Conservation (phyloP, 2,113 vertebrate genomes). For the Nothoprocta perdicaria region DNA sequence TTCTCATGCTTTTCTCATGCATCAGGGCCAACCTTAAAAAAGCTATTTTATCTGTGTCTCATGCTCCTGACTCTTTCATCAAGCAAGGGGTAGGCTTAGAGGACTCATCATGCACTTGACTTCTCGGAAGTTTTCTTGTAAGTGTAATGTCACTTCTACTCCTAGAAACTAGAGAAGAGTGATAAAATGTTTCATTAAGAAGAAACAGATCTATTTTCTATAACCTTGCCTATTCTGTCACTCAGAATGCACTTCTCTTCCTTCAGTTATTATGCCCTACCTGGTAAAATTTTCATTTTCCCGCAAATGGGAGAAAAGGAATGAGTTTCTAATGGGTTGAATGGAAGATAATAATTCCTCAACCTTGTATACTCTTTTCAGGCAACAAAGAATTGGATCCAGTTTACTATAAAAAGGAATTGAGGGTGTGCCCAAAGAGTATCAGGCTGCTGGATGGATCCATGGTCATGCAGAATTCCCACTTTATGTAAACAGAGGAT, state of each 20-base stretch:
- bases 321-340: not conserved
- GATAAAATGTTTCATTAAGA: not conserved
- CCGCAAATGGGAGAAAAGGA: not conserved
- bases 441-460: not conserved
- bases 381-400: not conserved
- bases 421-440: not conserved
- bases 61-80: not conserved
- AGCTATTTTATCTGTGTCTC: not conserved
- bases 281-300: not conserved
- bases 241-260: accelerated
- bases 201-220: not conserved
- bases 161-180: not conserved
- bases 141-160: not conserved
- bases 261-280: not conserved
- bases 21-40: not conserved
- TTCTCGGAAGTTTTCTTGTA: not conserved
- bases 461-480: not conserved
- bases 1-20: too few species aligned
- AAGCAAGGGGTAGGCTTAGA: not conserved
- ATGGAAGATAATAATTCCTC: not conserved
- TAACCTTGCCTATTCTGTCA: not conserved
- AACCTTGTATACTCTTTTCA: not conserved
- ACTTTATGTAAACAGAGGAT: not conserved
- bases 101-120: not conserved
- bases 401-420: not conserved